Conservation (phyloP, 2,888 invertebrate genomes). For the Ennomos quercinarius region DNA sequence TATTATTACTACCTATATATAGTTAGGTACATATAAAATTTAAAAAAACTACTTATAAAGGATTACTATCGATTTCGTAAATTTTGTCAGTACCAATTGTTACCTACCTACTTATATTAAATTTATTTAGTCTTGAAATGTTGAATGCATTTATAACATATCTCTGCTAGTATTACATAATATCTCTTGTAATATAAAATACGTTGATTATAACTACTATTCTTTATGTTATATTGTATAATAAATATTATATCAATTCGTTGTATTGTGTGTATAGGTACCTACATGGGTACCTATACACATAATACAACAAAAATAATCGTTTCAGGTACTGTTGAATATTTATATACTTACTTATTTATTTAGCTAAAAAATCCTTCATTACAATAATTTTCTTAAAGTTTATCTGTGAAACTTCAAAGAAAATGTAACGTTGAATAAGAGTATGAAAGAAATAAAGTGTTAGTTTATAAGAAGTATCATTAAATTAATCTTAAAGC, state of each 20-base stretch:
- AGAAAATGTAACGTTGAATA: neutral
- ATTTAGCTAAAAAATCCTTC: too few relatives aligned
- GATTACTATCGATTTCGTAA: too few relatives aligned
- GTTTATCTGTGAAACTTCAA: constrained; percentile 18
- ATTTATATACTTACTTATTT: neutral
- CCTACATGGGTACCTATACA: neutral
- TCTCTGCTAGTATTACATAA: constrained; percentile 61
- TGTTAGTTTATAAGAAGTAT: constrained; percentile 33
- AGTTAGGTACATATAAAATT: too few relatives aligned
- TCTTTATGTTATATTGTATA: too few relatives aligned
- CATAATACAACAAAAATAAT: neutral
- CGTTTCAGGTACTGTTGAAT: constrained; percentile 19
- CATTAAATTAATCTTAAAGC: constrained; percentile 41
- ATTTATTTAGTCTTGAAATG: constrained; percentile 24
- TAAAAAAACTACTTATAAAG: too few relatives aligned
- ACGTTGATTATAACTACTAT: neutral
- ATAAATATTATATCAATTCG: too few relatives aligned
- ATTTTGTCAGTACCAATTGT: too few relatives aligned
- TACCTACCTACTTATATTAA: too few relatives aligned
- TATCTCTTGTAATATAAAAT: constrained; percentile 33
- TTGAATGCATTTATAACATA: constrained; percentile 62
- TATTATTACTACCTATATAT: too few relatives aligned
- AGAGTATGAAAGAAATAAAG: neutral
- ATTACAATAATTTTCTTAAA: constrained; percentile 10
- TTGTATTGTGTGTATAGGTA: too few relatives aligned